phyloP scores from a whole-genome alignment of 2,113 vertebrate genomes.

The Mobula hypostoma region DNA sequence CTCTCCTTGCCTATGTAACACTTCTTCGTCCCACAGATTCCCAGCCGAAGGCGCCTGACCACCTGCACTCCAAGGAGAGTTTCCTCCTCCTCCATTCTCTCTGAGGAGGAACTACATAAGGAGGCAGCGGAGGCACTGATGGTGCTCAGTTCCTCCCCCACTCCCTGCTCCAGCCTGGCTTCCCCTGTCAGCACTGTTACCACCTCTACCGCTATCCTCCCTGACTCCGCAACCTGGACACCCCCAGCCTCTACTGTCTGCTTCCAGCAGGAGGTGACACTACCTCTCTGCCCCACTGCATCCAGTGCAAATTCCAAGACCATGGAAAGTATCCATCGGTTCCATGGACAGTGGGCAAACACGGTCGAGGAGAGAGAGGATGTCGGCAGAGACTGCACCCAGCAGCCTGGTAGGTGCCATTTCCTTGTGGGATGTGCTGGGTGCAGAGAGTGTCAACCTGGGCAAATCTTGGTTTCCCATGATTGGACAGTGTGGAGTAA shows the following conservation, averaged over 20 bases:
- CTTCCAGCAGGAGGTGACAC: background rate
- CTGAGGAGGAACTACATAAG: slow-evolving; percentile 48
- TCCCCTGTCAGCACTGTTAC: background rate
- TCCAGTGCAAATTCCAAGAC: slow-evolving; percentile 10
- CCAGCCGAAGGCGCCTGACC: background rate
- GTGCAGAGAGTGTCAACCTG: no score
- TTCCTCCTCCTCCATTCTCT: slow-evolving; percentile 30
- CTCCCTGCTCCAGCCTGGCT: slow-evolving; percentile 39
- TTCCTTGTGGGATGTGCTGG: no score
- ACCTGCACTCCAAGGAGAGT: slow-evolving; percentile 18
- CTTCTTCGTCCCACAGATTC: background rate
- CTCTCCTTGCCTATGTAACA: no score
- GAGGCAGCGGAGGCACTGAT: slow-evolving; percentile 54
- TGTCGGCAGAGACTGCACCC: no score
- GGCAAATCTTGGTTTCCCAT: no score
- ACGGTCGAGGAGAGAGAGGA: slow-evolving; percentile 42
- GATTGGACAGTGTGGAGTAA: no score
- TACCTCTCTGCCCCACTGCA: slow-evolving; percentile 39
- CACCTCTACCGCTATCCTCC: background rate
- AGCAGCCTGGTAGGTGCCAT: no score
- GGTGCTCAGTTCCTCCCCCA: slow-evolving; percentile 50
- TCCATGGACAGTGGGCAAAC: no score
- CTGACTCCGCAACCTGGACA: background rate
- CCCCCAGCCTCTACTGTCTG: slow-evolving; percentile 43
- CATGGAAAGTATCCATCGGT: no score